Evolutionary conservation across 2,888 invertebrate genomes (phyloP), one percentile per base, ranked within the genome.

Genomic region (Clostera curtula): DNA sequence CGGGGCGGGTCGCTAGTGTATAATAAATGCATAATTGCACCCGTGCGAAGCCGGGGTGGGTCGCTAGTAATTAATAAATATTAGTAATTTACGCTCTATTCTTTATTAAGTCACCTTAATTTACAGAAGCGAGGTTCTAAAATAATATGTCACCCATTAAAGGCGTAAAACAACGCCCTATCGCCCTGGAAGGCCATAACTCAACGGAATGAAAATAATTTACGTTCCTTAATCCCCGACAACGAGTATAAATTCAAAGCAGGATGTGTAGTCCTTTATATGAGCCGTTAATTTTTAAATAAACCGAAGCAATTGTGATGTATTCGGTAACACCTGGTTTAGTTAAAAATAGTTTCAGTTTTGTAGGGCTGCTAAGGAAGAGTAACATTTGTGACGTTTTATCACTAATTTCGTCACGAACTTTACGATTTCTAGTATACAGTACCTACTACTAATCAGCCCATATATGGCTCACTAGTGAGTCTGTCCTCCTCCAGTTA

Each of bases 171-270:
- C 72, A 74, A 69, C 73, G 58, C 59, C 58, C 64, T 65, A 68
- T 68, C 72, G 56, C 62, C 61, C 54, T 46, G 47, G 43, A 43
- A 49, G 54, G 49, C 62, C 46, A 66, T 77, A 72, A 75, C 49
- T 77, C 67, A 70, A 44, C 53, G 43, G 39, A 58, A 65, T 56
- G 66, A 68, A 75, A 62, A 76, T 77, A 77, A 77, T 77, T 79
- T 76, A 80, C 56, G 59, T 55, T 59, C 46, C 52, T 55, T 69
- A 67, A 74, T 68, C 62, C 62, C 48, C 39, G 55, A 56, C 62
- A 63, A 58, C 63, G 47, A 57, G 66, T 64, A 70, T 70, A 67
- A 59, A 68, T 66, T 46, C 46, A 39, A 38, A 48, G 41, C 76
- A 68, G 76, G 76, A 77, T 73, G 62, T 58, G 62, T 50, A 47